Evolutionary conservation across 2,888 invertebrate species (phyloP).

Genomic region (Nymphalis polychloros): DNA sequence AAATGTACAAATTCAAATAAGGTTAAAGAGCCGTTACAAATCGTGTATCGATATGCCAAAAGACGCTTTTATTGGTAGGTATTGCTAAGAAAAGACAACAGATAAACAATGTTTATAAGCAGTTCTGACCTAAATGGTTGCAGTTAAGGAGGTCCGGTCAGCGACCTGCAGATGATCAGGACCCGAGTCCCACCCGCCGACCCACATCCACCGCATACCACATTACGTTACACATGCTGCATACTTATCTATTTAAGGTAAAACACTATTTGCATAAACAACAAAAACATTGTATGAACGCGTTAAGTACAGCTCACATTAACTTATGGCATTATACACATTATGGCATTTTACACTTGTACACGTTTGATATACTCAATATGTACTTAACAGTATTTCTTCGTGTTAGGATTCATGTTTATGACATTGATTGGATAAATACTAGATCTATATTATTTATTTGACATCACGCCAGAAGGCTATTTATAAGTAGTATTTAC

Average conservation of each 20-base stretch:
- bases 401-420: no score
- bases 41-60: conserved; percentile 42
- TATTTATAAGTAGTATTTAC: no score
- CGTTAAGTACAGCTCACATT: no score
- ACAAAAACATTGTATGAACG: background rate
- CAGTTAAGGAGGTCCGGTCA: conserved; percentile 46
- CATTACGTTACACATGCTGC: conserved; percentile 36
- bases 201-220: conserved; percentile 43
- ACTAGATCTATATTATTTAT: no score
- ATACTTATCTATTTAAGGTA: conserved; percentile 35
- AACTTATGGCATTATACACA: no score
- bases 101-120: conserved; percentile 31
- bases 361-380: no score
- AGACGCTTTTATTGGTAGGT: conserved; percentile 20
- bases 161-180: conserved; percentile 44
- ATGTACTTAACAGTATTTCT: no score
- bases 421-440: no score
- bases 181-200: conserved; percentile 42
- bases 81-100: conserved; percentile 18
- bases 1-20: conserved; percentile 59
- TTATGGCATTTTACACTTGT: no score
- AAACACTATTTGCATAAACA: conserved; percentile 28
- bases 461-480: no score
- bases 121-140: conserved; percentile 46
- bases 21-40: conserved; percentile 59